A percentile compares a stretch with the other conserved stretches of the same genome.
Evolutionary conservation across 2,113 vertebrate genomes (phyloP).

Genomic region (Morone saxatilis): DNA sequence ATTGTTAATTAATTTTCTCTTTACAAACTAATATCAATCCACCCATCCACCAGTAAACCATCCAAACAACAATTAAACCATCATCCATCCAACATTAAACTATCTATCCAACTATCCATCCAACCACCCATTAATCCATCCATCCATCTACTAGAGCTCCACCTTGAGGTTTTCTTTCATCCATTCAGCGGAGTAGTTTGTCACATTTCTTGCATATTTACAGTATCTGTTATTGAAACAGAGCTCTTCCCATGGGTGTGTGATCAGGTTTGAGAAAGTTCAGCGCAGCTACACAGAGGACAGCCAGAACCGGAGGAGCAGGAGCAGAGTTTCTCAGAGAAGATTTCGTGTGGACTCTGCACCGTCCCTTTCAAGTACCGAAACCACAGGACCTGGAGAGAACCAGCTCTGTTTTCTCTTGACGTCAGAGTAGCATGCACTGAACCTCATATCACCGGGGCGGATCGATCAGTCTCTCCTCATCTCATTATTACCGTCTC

Average conservation of each 20-base stretch:
- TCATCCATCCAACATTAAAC: no score
- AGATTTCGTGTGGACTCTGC: slow-evolving; percentile 64
- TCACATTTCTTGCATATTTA: background rate
- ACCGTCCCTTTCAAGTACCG: slow-evolving; percentile 43
- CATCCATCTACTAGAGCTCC: background rate
- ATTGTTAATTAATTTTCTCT: no score
- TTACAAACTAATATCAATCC: no score
- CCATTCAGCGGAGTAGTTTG: background rate
- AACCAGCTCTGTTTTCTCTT: slow-evolving; percentile 48
- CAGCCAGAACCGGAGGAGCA: slow-evolving; percentile 56
- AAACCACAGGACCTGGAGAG: slow-evolving; percentile 70
- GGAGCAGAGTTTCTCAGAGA: slow-evolving; percentile 35
- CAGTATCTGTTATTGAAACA: slow-evolving; percentile 1
- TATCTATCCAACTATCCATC: no score
- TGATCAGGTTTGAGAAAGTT: slow-evolving; percentile 60
- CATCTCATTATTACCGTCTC: slow-evolving; percentile 52
- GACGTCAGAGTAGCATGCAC: slow-evolving; percentile 58
- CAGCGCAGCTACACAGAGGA: slow-evolving; percentile 50
- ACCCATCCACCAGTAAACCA: no score
- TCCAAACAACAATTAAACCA: no score
- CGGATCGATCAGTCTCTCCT: slow-evolving; percentile 54
- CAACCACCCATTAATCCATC: no score
- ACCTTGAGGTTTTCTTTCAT: background rate
- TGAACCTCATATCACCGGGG: slow-evolving; percentile 51
- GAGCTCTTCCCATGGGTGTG: slow-evolving; percentile 33